These are phyloP conservation scores for Cataglyphis livida DNA, from an alignment of 2,888 invertebrate species.

Conservation along the genomic window DNA sequence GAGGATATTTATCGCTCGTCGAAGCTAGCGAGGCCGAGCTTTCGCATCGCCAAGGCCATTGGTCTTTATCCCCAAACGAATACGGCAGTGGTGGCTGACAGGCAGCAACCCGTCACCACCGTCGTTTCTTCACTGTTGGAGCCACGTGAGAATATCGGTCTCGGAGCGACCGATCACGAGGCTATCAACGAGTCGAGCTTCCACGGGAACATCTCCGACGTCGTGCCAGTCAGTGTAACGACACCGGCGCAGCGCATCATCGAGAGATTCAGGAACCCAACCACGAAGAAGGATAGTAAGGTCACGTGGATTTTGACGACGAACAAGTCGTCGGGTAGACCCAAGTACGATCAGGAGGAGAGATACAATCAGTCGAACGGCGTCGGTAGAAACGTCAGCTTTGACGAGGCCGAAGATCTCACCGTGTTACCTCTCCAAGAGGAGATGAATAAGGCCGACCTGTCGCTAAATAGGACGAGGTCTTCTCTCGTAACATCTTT, in stretches of 20 bases:
- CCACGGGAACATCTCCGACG: conserved; percentile 43
- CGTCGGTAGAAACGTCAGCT: conserved; percentile 53
- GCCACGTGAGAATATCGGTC: conserved; percentile 25
- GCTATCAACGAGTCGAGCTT: conserved; percentile 28
- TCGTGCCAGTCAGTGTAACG: conserved; percentile 29
- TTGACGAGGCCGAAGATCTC: conserved; percentile 65
- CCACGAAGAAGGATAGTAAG: conserved; percentile 77
- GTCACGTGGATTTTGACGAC: conserved; percentile 78
- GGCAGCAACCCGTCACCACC: conserved; percentile 55
- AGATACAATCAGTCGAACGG: conserved; percentile 57
- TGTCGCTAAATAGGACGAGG: conserved; percentile 77
- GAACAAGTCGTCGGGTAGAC: conserved; percentile 69
- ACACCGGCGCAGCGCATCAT: conserved; percentile 27
- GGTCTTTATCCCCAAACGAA: conserved; percentile 73
- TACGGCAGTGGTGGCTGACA: conserved; percentile 56
- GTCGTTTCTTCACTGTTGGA: conserved; percentile 41
- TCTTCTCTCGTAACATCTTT: conserved; percentile 60
- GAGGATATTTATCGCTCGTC: conserved; percentile 49
- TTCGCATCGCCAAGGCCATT: conserved; percentile 80
- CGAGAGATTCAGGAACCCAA: conserved; percentile 56
- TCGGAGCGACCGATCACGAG: conserved; percentile 40
- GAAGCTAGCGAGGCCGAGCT: conserved; percentile 60
- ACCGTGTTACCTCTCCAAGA: conserved; percentile 78
- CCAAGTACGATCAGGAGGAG: conserved; percentile 73
- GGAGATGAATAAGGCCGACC: conserved; percentile 74